Evolutionary conservation across 2,888 invertebrate species (phyloP).

Genomic region (Nymphalis urticae): DNA sequence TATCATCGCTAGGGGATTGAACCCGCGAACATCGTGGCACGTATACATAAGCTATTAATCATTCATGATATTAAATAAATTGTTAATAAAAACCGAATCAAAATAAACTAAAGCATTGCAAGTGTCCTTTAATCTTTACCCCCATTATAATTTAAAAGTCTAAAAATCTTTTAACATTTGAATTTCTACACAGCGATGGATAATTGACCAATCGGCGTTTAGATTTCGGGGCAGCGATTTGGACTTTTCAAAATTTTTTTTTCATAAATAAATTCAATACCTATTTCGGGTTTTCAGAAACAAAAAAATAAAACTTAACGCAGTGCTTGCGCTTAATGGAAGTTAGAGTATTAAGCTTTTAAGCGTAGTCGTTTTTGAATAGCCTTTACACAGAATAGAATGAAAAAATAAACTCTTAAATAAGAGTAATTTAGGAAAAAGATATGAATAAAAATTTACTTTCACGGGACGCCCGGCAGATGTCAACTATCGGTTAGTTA

Average conservation of each 20-base stretch:
- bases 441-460: too few species aligned
- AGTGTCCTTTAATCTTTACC: neutral
- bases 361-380: neutral
- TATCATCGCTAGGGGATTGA: too few species aligned
- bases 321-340: constrained; percentile 1
- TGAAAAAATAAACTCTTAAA: neutral
- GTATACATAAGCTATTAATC: too few species aligned
- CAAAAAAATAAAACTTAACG: constrained; percentile 6
- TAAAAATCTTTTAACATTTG: neutral
- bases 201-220: neutral
- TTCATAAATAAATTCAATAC: constrained; percentile 7
- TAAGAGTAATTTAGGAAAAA: too few species aligned
- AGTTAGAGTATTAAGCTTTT: constrained; percentile 4
- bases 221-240: neutral
- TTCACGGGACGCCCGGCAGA: too few species aligned
- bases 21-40: too few species aligned
- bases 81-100: too few species aligned
- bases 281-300: constrained; percentile 3
- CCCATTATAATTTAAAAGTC: neutral
- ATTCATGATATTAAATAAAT: too few species aligned
- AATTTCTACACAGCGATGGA: neutral
- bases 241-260: constrained; percentile 8
- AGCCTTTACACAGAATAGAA: neutral
- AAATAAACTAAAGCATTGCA: too few species aligned
- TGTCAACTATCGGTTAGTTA: too few species aligned